Base-by-base conservation (phyloP, 2,888 invertebrate genomes). In the Mystacides longicornis region DNA sequence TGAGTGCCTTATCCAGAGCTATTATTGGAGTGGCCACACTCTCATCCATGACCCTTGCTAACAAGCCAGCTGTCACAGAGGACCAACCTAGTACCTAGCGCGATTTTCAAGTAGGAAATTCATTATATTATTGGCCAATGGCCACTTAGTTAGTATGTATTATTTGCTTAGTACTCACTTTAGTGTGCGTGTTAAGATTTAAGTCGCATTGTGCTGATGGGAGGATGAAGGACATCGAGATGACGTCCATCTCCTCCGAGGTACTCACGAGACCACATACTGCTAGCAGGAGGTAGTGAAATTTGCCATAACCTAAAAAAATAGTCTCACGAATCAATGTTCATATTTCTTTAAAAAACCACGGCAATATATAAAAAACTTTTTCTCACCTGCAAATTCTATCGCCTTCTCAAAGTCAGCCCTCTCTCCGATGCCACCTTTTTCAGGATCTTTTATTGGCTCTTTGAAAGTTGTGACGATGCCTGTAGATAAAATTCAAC, bases 181-280 rank as follows among this genome's bases (percentile, higher is more conserved):
- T 93, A 63, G 90, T 87, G 65, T 85, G 82, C 54, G 93, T 92
- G 68, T 87, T 86, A 65, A 94, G 82, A 63, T 88, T 75, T 71
- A 94, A 80, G 79, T 94, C 94, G 81, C 93, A 93, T 74, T 93
- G 89, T 63, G 93, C 93, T 66, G 92, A 90, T 47, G 93, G 93
- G 61, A 94, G 78, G 73, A 94, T 90, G 81, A 93, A 94, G 64
- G 93, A 93, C 86, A 94, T 91, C 66, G 90, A 91, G 68, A 94
- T 89, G 77, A 93, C 92, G 78, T 93, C 93, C 86, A 94, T 92
- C 80, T 93, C 93, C 81, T 94, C 93, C 73, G 92, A 92, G 64
- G 91, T 91, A 78, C 89, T 90, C 73, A 93, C 93, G 76, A 93
- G 89, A 65, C 94, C 93, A 78, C 93, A 93, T 72, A 94, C 87